phyloP scores from a whole-genome alignment of 1,140 invertebrate genomes.

The Anoplolepis gracilipes region DNA sequence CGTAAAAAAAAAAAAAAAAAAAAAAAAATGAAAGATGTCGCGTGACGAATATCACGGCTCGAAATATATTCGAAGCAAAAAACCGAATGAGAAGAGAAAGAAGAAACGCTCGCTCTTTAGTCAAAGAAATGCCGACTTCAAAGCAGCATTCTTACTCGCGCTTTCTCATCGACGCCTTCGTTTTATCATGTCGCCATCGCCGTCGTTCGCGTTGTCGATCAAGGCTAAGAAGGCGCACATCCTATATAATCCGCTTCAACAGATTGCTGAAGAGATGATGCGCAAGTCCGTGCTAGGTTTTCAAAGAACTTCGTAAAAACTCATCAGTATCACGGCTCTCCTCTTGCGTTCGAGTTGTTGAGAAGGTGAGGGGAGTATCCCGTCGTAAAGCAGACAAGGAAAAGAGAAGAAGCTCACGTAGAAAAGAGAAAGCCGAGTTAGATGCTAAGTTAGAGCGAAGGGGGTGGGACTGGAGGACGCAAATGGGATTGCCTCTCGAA shows the following conservation, averaged over 20 bases:
- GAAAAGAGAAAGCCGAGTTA: conserved; percentile 31
- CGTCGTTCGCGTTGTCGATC: conserved; percentile 36
- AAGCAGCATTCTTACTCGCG: conserved; percentile 45
- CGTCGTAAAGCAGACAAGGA: conserved; percentile 29
- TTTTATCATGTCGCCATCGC: not conserved
- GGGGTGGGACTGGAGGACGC: conserved; percentile 57
- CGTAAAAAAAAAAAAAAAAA: conserved; percentile 12
- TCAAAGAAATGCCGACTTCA: conserved; percentile 61
- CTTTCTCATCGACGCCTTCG: conserved; percentile 15
- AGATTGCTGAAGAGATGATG: conserved; percentile 75
- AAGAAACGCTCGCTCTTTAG: conserved; percentile 4
- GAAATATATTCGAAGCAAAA: not conserved
- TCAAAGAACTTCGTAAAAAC: conserved; percentile 75
- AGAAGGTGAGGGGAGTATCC: conserved; percentile 12
- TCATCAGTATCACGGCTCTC: conserved; percentile 66
- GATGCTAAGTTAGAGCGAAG: conserved; percentile 38
- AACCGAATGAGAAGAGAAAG: not conserved
- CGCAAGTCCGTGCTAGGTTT: conserved; percentile 59
- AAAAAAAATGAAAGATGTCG: not conserved
- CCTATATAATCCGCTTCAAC: conserved; percentile 74
- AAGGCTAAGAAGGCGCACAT: conserved; percentile 57
- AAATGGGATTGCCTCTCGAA: conserved; percentile 80
- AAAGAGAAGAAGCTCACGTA: not conserved
- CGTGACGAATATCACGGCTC: not conserved
- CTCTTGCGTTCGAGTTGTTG: conserved; percentile 59